These are phyloP conservation scores for Strigops habroptila DNA, from an alignment of 2,113 vertebrate genomes.

Conservation along the genomic window DNA sequence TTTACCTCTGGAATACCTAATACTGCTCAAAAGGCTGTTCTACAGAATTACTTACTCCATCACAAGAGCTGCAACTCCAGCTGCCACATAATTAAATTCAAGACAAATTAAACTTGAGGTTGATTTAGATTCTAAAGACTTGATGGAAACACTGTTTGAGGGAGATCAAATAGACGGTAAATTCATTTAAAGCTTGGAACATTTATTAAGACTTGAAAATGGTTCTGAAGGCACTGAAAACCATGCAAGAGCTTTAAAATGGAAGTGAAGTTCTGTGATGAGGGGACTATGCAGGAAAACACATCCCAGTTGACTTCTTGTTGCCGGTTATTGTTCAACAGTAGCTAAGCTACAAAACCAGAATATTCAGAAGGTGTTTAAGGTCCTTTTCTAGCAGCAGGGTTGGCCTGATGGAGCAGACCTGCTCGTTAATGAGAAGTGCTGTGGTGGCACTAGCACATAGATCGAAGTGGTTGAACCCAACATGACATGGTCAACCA, in stretches of 20 bases:
- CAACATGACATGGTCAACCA: not conserved
- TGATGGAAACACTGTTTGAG: not conserved
- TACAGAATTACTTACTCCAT: not conserved
- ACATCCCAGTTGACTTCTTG: not conserved
- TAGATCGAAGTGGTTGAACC: not conserved
- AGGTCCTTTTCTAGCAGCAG: not conserved
- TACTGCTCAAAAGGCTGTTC: not conserved
- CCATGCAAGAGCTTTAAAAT: not conserved
- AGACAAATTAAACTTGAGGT: not conserved
- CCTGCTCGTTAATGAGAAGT: not conserved
- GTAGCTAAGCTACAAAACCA: not conserved
- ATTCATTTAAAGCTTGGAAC: not conserved
- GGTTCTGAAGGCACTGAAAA: not conserved
- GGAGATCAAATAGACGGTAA: not conserved
- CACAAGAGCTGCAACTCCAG: not conserved
- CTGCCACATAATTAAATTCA: not conserved
- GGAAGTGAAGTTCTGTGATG: not conserved
- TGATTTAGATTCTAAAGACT: not conserved
- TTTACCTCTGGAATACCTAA: not conserved
- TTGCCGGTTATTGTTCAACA: not conserved
- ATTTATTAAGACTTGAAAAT: not conserved
- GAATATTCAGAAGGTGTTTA: not conserved
- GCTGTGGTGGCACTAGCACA: fast-evolving
- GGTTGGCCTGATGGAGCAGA: not conserved
- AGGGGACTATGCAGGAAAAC: not conserved